Conservation (phyloP, 2,113 vertebrate genomes). For the Serilophus lunatus region DNA sequence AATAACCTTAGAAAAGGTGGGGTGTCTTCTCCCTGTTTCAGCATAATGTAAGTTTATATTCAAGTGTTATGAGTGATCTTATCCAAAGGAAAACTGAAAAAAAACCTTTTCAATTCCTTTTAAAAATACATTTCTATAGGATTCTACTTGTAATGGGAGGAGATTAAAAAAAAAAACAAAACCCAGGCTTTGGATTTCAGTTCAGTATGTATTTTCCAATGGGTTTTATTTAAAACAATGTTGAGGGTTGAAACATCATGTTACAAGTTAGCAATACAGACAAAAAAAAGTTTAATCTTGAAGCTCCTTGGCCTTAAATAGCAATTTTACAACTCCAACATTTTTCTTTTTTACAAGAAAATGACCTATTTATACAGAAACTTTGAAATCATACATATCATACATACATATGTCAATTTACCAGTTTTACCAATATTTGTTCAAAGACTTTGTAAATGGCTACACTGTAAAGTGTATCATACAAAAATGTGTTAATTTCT, state of each 20-base stretch:
- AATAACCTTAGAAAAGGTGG: not conserved
- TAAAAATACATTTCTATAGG: not conserved
- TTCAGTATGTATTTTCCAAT: not conserved
- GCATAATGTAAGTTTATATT: not conserved
- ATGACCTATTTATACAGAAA: not conserved
- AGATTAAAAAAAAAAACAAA: not conserved
- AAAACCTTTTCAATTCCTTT: not conserved
- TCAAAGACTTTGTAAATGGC: not conserved
- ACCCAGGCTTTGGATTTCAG: not conserved
- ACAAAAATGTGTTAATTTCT: not conserved
- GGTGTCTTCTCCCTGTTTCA: not conserved
- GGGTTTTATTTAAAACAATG: not conserved
- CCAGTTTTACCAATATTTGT: not conserved
- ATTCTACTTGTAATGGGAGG: not conserved
- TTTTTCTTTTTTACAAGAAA: not conserved
- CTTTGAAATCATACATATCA: not conserved
- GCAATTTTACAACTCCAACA: accelerated
- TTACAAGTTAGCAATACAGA: not conserved
- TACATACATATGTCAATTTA: not conserved
- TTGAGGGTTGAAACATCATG: not conserved
- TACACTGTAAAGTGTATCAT: not conserved
- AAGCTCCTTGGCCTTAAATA: not conserved
- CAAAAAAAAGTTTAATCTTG: not conserved
- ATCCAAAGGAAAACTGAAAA: not conserved
- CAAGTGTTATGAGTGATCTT: not conserved